Evolutionary conservation across 2,888 invertebrate species (phyloP), one percentile per base, ranked within the genome.

Genomic region (Rugalucina vietnamica): DNA sequence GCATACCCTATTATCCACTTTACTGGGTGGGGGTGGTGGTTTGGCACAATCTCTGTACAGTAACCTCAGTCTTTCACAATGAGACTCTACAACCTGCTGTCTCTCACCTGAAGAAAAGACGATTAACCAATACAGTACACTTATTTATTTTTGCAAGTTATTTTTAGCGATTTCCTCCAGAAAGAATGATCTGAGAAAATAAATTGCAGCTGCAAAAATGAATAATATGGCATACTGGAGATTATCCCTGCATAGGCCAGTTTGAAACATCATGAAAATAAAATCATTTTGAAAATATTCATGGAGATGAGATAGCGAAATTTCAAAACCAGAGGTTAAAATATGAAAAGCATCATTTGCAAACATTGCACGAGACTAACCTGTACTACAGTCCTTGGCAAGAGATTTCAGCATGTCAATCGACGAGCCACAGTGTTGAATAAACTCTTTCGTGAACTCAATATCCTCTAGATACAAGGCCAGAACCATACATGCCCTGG

Each of bases 41-140:
- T 95, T 95, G 36, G 94, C 94, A 91, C 95, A 95, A 87, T 95
- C 95, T 75, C 95, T 86, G 89, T 95, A 95, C 54, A 95, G 84
- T 89, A 94, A 91, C 32, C 95, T 88, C 80, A 95, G 88, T 76
- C 93, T 89, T 75, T 93, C 92, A 83, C 94, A 94, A 80, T 94
- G 94, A 14, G 90, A 85, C 80, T 94, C 93, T 21, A 94, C 88
- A 29, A 93, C 92, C 34, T 87, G 88, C 36, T 90, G 78, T 76
- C 94, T 88, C 36, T 93, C 93, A 79, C 93, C 93, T 93, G 65
- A 43, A 65, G 24, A 69, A 8, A 39, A 49, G 29, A 14, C 3
- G 36, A 71, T 71, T n/a, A 27, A 39, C n/a, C 60, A 60, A n/a
- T 60, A 60, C n/a, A 60, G 12, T 12, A n/a, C 24, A 60, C 60